Percentiles rank a stretch among this genome's conserved stretches.
Conservation (phyloP, 2,797 vertebrate species). For the Rhynchonycteris naso region DNA sequence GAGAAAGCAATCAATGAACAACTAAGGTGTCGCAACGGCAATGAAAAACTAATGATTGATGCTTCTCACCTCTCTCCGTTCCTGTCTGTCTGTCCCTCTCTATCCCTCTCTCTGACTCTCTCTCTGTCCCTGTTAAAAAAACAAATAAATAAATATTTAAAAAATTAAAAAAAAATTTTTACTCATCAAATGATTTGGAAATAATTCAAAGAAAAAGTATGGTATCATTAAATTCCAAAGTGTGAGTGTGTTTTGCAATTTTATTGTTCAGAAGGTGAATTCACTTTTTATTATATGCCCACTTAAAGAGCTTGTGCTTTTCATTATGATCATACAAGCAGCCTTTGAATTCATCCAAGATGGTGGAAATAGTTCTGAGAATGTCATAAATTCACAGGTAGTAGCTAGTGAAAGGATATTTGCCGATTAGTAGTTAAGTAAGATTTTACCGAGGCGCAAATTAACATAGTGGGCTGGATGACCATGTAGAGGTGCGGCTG, state of each 20-base stretch:
- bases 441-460: slow-evolving; percentile 9
- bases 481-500: background rate
- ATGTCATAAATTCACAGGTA: background rate
- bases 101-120: too few relatives aligned
- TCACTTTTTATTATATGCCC: background rate
- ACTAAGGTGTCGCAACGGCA: too few relatives aligned
- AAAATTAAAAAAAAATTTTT: too few relatives aligned
- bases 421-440: background rate
- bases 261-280: slow-evolving; percentile 25
- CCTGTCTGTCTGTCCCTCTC: too few relatives aligned
- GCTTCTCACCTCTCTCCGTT: too few relatives aligned
- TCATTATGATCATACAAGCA: background rate
- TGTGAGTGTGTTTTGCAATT: slow-evolving; percentile 26
- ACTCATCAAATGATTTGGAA: slow-evolving; percentile 4
- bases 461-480: background rate
- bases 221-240: slow-evolving; percentile 35
- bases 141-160: too few relatives aligned
- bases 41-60: too few relatives aligned
- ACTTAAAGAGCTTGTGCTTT: slow-evolving; percentile 6
- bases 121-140: too few relatives aligned
- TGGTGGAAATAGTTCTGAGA: background rate
- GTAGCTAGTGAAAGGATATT: background rate
- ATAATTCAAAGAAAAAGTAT: slow-evolving; percentile 25
- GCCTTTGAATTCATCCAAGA: background rate
- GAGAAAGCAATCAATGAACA: too few relatives aligned